Base-by-base conservation (phyloP, 2,113 vertebrate genomes). In the Gymnorhina tibicen region DNA sequence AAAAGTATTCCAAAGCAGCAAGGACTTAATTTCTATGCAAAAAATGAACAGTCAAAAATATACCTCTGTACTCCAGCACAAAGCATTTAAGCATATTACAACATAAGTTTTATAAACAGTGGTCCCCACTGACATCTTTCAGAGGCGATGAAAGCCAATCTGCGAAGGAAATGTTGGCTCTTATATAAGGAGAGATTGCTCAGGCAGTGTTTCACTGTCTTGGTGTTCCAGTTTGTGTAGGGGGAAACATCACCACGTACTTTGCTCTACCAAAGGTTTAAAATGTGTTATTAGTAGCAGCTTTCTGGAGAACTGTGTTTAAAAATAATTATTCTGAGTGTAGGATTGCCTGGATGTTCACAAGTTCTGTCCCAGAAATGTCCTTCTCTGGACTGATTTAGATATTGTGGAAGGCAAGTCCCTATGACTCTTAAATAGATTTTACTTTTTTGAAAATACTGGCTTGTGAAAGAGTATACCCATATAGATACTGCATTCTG, bases 241-340 rank as follows among this genome's bases (percentile, higher is more conserved):
- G 75, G 84, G 67, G 63, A 92, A 80, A 63, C 39, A 88, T 73
- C 39, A 77, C 55, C 67, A 42, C 28, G 10, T 53, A 41, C 75
- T 90, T 95, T 49, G 32, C 56, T 79, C 66, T 86, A 41, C 77
- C 74, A 69, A 75, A 91, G 17, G 24, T 70, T 95, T 89, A 58
- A 72, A 68, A 69, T 9, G 3, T 85, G 14, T 90, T 76, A 85
- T 93, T 87, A 87, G 86, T 91, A 88, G 53, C 58, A 73, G 70
- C 53, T 87, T 97, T 84, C 39, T 74, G 52, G 59, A 90, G 19
- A 90, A 33, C 35, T 37, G 4, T 52, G 79, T 83, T 93, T 86
- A 85, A 92, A 97, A 92, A 92, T 86, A 80, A 77, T 86, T 91
- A 59, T 92, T 77, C 68, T 74, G 76, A 84, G 52, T 84, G 39